Evolutionary conservation across 1,140 invertebrate species (phyloP).

Genomic region (Macrobrachium rosenbergii): DNA sequence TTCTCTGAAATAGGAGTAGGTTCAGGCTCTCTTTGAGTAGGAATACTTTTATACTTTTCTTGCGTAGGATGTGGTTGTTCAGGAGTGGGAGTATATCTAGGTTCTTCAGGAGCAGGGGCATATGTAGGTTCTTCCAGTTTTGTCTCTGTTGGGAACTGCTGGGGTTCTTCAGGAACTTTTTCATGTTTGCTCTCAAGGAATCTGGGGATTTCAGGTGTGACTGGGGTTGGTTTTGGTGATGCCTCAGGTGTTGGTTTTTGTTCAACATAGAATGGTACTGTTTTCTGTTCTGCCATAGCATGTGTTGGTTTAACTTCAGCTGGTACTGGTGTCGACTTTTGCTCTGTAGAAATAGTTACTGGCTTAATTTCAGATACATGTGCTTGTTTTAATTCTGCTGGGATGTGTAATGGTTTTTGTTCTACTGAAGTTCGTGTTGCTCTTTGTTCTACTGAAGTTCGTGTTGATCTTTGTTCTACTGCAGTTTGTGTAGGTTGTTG

Average conservation of each 20-base stretch:
- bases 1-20: slow-evolving; percentile 35
- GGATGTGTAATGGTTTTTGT: slow-evolving; percentile 18
- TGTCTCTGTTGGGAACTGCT: too few species aligned
- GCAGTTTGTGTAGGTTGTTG: not conserved
- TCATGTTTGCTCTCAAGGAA: slow-evolving; percentile 15
- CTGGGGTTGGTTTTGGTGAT: slow-evolving; percentile 7
- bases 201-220: not conserved
- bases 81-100: slow-evolving; percentile 5
- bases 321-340: slow-evolving; percentile 11
- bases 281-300: not conserved
- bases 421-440: slow-evolving; percentile 24
- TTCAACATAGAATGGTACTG: not conserved
- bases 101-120: not conserved
- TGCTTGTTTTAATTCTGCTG: slow-evolving; percentile 21
- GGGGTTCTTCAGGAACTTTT: not conserved
- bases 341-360: not conserved
- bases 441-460: not conserved
- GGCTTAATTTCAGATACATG: not conserved
- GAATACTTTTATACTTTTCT: slow-evolving; percentile 45
- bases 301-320: slow-evolving; percentile 24
- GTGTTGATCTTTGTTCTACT: slow-evolving; percentile 28
- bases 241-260: slow-evolving; percentile 26
- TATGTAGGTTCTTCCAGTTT: not conserved
- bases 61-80: slow-evolving; percentile 30
- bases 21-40: slow-evolving; percentile 26